These are phyloP conservation scores for Parapristionchus giblindavisi DNA, from an alignment of 2,888 invertebrate genomes.

Conservation along the genomic window DNA sequence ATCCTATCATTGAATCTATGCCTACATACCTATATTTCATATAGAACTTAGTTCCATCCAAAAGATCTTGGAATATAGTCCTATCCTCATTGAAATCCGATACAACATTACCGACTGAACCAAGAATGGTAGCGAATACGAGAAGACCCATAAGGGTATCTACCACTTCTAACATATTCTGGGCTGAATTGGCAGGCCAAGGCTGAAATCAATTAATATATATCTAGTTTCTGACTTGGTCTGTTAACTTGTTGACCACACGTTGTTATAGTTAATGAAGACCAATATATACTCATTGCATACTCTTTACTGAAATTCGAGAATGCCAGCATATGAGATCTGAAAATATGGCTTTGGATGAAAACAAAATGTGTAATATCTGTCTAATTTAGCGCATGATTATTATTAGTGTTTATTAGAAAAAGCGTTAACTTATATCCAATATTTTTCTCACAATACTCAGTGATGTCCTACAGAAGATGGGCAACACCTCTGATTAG, in stretches of 20 bases:
- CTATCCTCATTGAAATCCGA: slow-evolving; percentile 62
- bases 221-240: no score
- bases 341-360: no score
- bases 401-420: no score
- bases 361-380: no score
- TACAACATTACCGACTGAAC: slow-evolving; percentile 63
- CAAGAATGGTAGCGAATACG: slow-evolving; percentile 67
- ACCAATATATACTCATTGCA: slow-evolving; percentile 66
- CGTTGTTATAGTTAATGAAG: slow-evolving; percentile 65
- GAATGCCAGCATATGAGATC: slow-evolving; percentile 44
- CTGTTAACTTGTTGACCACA: slow-evolving; percentile 61
- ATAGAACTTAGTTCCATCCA: slow-evolving; percentile 67
- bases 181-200: slow-evolving; percentile 60
- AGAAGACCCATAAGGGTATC: slow-evolving; percentile 66
- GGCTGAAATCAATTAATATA: no score
- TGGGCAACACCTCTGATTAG: no score
- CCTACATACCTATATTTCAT: slow-evolving; percentile 58
- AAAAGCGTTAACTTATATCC: no score
- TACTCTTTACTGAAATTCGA: slow-evolving; percentile 67
- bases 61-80: slow-evolving; percentile 57
- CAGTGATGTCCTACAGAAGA: no score
- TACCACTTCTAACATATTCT: slow-evolving; percentile 64
- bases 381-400: no score
- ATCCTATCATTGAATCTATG: no score
- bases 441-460: no score